Conservation (phyloP, 2,797 vertebrate genomes). For the Cheirogaleus major region DNA sequence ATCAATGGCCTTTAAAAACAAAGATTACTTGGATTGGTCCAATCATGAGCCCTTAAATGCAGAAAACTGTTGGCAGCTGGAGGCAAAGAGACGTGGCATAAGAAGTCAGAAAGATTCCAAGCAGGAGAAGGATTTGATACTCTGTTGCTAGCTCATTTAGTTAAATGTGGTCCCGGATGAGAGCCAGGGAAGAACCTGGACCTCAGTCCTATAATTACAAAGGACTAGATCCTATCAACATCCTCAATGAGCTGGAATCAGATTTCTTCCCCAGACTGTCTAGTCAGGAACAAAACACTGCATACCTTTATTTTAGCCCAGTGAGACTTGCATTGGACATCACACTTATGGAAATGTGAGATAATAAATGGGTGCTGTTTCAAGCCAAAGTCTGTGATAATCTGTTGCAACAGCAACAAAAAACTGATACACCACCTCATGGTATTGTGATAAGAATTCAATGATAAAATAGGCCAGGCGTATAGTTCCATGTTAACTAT, state of each 20-base stretch:
- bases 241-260: not conserved
- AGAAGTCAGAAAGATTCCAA: not conserved
- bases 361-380: not conserved
- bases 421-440: rapidly evolving
- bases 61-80: not conserved
- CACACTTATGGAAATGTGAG: not conserved
- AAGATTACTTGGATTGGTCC: not conserved
- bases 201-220: not conserved
- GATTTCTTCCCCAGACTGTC: not conserved
- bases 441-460: not conserved
- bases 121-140: not conserved
- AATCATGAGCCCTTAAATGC: not conserved
- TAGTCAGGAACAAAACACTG: not conserved
- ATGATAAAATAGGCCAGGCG: rapidly evolving
- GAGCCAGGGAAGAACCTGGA: not conserved
- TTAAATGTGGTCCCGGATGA: not conserved
- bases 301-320: not conserved
- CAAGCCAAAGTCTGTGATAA: not conserved
- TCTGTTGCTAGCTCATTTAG: too few species aligned
- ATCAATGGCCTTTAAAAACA: not conserved
- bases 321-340: rapidly evolving
- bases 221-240: not conserved
- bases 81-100: not conserved
- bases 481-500: not conserved
- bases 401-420: not conserved